phyloP scores from a whole-genome alignment of 1,140 invertebrate genomes.

The Drosophila hydei region DNA sequence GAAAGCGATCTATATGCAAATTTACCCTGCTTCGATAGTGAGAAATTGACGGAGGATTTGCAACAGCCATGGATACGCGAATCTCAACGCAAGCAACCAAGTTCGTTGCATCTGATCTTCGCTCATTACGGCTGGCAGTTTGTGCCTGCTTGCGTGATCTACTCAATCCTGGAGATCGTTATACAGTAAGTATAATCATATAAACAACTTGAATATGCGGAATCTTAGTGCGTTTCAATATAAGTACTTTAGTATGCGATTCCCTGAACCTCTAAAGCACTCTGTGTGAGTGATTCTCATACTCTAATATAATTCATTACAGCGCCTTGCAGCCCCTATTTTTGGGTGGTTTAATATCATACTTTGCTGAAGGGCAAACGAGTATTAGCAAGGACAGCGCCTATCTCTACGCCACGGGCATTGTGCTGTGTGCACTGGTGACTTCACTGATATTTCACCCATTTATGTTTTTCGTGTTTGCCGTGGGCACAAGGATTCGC shows the following conservation, averaged over 20 bases:
- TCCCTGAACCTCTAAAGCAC: too few relatives aligned
- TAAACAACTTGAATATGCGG: too few relatives aligned
- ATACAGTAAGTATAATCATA: slow-evolving; percentile 74
- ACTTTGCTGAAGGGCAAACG: slow-evolving; percentile 84
- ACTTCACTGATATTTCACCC: slow-evolving; percentile 88
- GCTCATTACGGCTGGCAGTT: slow-evolving; percentile 85
- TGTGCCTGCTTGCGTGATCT: slow-evolving; percentile 64
- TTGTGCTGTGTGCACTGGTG: slow-evolving; percentile 85
- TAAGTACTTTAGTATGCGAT: too few relatives aligned
- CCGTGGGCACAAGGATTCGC: slow-evolving; percentile 86
- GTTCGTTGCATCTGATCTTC: slow-evolving; percentile 85
- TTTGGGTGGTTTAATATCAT: slow-evolving; percentile 87
- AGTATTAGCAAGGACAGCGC: slow-evolving; percentile 83
- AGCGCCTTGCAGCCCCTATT: slow-evolving; percentile 86
- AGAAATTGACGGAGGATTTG: slow-evolving; percentile 82
- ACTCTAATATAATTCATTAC: too few relatives aligned
- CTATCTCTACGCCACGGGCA: slow-evolving; percentile 85
- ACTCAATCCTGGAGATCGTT: slow-evolving; percentile 62
- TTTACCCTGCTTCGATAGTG: slow-evolving; percentile 82
- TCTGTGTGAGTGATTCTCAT: too few relatives aligned
- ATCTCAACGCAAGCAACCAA: slow-evolving; percentile 84
- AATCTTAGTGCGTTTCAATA: too few relatives aligned
- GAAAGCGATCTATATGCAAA: slow-evolving; percentile 84
- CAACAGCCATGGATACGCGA: slow-evolving; percentile 86
- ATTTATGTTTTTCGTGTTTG: slow-evolving; percentile 87